Percentiles rank a stretch among this genome's conserved stretches.
These are phyloP conservation scores for Atethmia centrago DNA, from an alignment of 2,888 invertebrate genomes.

Conservation along the genomic window DNA sequence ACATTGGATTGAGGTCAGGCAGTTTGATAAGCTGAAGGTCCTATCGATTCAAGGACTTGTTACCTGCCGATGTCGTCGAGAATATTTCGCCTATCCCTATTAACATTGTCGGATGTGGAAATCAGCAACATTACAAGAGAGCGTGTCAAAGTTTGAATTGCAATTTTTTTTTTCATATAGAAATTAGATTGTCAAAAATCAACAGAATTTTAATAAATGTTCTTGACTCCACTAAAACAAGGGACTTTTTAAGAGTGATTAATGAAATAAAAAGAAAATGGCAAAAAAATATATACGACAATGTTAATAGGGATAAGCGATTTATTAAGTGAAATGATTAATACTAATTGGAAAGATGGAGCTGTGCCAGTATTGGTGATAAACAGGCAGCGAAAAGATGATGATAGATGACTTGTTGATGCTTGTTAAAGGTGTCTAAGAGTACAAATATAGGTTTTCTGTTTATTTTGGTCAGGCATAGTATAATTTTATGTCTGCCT, in stretches of 20 bases:
- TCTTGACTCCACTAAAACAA: too few species aligned
- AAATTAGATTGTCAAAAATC: too few species aligned
- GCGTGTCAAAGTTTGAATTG: too few species aligned
- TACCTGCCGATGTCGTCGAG: slow-evolving; percentile 26
- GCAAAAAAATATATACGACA: too few species aligned
- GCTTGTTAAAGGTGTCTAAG: slow-evolving; percentile 13
- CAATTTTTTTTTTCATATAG: too few species aligned
- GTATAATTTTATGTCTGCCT: not conserved
- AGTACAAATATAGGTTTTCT: slow-evolving; percentile 26
- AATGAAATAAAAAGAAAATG: too few species aligned
- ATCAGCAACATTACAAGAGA: too few species aligned
- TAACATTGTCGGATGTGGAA: too few species aligned
- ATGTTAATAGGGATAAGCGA: too few species aligned
- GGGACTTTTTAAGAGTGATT: too few species aligned
- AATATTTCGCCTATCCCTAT: too few species aligned
- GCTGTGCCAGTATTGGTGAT: slow-evolving; percentile 33
- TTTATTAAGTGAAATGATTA: slow-evolving; percentile 24
- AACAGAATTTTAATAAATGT: too few species aligned
- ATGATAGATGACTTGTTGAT: slow-evolving; percentile 36
- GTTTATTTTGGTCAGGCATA: slow-evolving; percentile 16
- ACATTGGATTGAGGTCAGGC: slow-evolving; percentile 57
- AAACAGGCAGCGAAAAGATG: slow-evolving; percentile 22
- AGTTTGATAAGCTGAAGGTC: slow-evolving; percentile 49
- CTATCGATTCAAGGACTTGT: slow-evolving; percentile 51
- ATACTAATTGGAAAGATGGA: slow-evolving; percentile 44